Conservation (phyloP, 1,140 invertebrate genomes). For the Steinernema feltiae region DNA sequence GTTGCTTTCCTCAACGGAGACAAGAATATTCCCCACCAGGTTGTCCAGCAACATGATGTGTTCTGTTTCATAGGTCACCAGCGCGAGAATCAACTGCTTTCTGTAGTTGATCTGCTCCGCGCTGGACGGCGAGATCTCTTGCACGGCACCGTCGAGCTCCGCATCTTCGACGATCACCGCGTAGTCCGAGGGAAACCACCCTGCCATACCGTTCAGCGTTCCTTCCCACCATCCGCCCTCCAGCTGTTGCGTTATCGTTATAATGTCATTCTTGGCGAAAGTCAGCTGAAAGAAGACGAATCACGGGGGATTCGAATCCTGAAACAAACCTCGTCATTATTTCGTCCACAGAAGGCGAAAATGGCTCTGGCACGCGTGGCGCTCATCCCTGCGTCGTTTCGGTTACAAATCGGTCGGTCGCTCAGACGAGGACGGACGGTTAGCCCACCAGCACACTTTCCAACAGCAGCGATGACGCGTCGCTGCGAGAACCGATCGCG, state of each 20-base stretch:
- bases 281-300: conserved; percentile 81
- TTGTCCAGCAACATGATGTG: conserved; percentile 80
- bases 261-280: conserved; percentile 90
- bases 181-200: conserved; percentile 98
- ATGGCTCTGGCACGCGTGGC: no score
- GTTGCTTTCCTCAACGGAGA: conserved; percentile 70
- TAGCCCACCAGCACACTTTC: no score
- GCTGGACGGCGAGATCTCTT: not conserved
- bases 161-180: conserved; percentile 64
- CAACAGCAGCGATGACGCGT: not conserved
- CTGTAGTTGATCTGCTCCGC: not conserved
- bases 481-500: not conserved
- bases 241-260: conserved; percentile 86
- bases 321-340: no score
- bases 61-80: conserved; percentile 55
- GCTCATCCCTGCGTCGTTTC: no score
- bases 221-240: conserved; percentile 99
- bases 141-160: not conserved
- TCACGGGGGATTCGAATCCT: not conserved
- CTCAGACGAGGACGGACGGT: no score
- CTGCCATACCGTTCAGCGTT: conserved; percentile 82
- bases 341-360: no score
- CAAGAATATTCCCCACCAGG: conserved; percentile 73
- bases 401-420: no score
- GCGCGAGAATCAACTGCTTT: not conserved